These are phyloP conservation scores for Notolepis coatsorum DNA, from an alignment of 2,797 vertebrate species.

Conservation along the genomic window DNA sequence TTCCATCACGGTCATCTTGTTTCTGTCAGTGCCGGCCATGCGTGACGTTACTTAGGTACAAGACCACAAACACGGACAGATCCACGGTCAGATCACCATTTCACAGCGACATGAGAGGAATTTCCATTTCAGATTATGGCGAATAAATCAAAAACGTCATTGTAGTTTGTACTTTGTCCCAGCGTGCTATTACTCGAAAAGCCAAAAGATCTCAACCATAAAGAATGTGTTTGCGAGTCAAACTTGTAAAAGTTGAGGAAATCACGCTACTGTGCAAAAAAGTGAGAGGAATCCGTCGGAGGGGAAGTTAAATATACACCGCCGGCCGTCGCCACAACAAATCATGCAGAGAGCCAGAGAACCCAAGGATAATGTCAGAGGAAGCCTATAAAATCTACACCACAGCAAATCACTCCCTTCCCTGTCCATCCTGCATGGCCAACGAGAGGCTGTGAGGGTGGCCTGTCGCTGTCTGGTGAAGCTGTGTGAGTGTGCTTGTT, in stretches of 20 bases:
- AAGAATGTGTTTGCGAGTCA: not conserved
- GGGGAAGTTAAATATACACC: conserved; percentile 38
- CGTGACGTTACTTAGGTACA: conserved; percentile 45
- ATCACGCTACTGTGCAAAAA: not conserved
- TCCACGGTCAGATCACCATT: conserved; percentile 46
- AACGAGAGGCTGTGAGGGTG: conserved; percentile 16
- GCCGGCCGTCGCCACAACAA: conserved; percentile 25
- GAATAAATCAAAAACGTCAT: conserved; percentile 45
- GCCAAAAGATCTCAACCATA: conserved; percentile 4
- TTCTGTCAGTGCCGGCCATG: conserved; percentile 60
- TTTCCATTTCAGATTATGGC: conserved; percentile 35
- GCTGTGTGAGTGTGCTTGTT: not conserved
- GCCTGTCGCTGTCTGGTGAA: not conserved
- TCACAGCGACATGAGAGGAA: conserved; percentile 36
- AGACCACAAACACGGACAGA: conserved; percentile 45
- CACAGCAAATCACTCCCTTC: conserved; percentile 31
- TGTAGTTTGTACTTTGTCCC: conserved; percentile 28
- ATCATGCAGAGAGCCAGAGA: conserved; percentile 24
- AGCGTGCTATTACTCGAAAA: conserved; percentile 20
- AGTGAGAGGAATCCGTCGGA: conserved; percentile 8
- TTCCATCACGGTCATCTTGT: conserved; percentile 36
- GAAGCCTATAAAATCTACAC: conserved; percentile 43
- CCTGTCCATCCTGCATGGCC: not conserved
- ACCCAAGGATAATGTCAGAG: conserved; percentile 29
- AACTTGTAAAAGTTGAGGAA: not conserved